Conservation (phyloP, 2,888 invertebrate species). For the Acanthoscelides obtectus region DNA sequence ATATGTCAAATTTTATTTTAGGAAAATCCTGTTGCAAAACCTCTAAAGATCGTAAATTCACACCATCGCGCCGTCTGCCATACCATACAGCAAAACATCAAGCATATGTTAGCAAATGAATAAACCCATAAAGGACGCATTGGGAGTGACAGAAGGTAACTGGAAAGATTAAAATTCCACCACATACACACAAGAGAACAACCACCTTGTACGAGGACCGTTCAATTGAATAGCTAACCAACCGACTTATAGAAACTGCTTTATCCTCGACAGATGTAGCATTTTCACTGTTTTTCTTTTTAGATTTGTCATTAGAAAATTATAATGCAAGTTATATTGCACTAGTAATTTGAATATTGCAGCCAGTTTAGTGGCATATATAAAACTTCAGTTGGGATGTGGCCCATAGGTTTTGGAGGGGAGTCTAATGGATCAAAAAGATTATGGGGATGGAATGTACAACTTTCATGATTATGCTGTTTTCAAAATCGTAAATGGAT, state of each 20-base stretch:
- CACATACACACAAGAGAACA: not conserved
- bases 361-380: too few species aligned
- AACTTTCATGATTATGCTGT: too few species aligned
- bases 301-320: too few species aligned
- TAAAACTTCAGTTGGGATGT: too few species aligned
- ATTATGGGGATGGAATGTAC: too few species aligned
- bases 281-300: too few species aligned
- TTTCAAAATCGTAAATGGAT: too few species aligned
- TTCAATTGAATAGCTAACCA: not conserved
- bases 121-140: not conserved
- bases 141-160: not conserved
- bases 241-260: not conserved
- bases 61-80: not conserved
- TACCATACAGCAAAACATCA: not conserved
- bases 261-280: too few species aligned
- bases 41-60: not conserved
- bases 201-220: not conserved
- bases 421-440: too few species aligned
- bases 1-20: not conserved
- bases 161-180: not conserved
- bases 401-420: too few species aligned
- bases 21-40: not conserved
- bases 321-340: too few species aligned
- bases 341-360: too few species aligned
- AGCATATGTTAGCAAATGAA: not conserved